Evolutionary conservation across 2,888 invertebrate genomes (phyloP), one percentile per base, ranked within the genome.

Genomic region (Hyalella azteca): DNA sequence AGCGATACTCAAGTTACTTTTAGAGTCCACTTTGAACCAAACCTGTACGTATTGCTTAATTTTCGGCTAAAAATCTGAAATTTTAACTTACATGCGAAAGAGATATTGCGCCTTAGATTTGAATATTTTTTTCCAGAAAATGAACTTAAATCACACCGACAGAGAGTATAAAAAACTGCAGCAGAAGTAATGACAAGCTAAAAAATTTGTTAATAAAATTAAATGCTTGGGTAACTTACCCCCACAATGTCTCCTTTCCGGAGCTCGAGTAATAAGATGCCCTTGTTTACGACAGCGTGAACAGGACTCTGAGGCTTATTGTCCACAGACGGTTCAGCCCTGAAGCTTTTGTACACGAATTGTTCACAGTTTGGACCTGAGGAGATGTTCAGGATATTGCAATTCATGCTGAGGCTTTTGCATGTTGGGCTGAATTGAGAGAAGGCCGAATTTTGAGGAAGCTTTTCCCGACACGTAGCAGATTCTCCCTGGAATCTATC

Each of bases 211-310:
- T 45, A 11, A 45, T 11, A 15, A 45, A 7, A 50, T 2, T 7
- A 7, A 7, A 32, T 59, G 59, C 26, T 5, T 50, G 50, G 7
- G n/a, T 59, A 1, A 75, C 75, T 75, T 41, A 75, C 75, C 45
- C 75, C 75, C 40, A 75, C n/a, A 41, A 75, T 75, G 45, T 75
- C 75, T 41, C 75, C 75, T 75, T 41, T 40, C 22, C 32, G n/a
- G 9, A 75, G 15, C 19, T 41, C 41, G 2, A 75, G 45, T n/a
- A 75, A 32, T 26, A 75, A 39, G 26, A 75, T 26, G 26, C 40
- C 40, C 41, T 75, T 75, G 45, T 13, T 41, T 3, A 73, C 41
- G 3, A 45, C 19, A 15, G 39, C 29, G 13, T 36, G 66, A 3
- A 66, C 66, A 36, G 66, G 66, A 19, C 66, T 66, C 15, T 15